phyloP scores from a whole-genome alignment of 2,888 invertebrate species.

The Aricia artaxerxes region DNA sequence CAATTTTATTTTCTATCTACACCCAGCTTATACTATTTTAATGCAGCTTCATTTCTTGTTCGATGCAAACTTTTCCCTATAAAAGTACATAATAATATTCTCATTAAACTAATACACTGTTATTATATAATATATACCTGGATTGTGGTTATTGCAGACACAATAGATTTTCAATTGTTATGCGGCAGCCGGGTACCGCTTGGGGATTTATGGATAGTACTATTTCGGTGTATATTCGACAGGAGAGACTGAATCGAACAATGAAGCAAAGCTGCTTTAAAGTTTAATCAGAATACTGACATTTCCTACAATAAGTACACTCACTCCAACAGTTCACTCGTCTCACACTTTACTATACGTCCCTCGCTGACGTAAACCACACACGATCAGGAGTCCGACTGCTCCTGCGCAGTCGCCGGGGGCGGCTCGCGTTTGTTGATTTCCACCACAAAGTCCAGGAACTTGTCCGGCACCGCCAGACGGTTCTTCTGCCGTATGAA shows the following conservation, averaged over 20 bases:
- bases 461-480: constrained; percentile 59
- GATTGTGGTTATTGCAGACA: too few relatives aligned
- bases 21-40: not conserved
- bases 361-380: constrained; percentile 45
- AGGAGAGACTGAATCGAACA: too few relatives aligned
- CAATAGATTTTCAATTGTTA: too few relatives aligned
- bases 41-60: not conserved
- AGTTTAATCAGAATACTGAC: not conserved
- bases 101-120: too few relatives aligned
- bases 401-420: constrained; percentile 32
- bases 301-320: not conserved
- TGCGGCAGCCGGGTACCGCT: too few relatives aligned
- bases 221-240: too few relatives aligned
- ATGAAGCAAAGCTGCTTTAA: too few relatives aligned
- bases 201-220: too few relatives aligned
- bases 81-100: too few relatives aligned
- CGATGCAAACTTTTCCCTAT: too few relatives aligned
- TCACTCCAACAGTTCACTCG: constrained; percentile 34
- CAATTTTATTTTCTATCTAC: too few relatives aligned
- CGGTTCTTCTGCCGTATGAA: constrained; percentile 61
- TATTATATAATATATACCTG: too few relatives aligned
- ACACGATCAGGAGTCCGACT: constrained; percentile 43
- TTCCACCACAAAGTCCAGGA: constrained; percentile 51
- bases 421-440: constrained; percentile 40
- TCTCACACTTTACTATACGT: constrained; percentile 42